Base-by-base conservation (phyloP, 2,888 invertebrate species). In the Drymonia ruficornis region DNA sequence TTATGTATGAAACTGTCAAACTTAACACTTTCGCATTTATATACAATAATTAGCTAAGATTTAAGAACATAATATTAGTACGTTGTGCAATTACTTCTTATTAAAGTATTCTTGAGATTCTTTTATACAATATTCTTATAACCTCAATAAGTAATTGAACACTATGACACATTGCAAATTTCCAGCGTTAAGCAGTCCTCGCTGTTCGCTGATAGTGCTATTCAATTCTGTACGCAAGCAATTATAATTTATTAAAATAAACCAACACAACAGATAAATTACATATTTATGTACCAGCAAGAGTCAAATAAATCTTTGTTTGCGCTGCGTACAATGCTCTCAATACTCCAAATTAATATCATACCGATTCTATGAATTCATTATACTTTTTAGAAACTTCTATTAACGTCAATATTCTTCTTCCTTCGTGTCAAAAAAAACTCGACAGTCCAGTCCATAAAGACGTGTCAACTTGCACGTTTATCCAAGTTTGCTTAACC, bases 401-500 rank as follows among this genome's bases (percentile, higher is more conserved):
- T 53, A 53, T 56, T 23, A 65, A 51, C 40, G 9, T 31, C 43
- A 44, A 51, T 29, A 50, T 19, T 49, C 38, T 42, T 38, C 43
- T 48, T 44, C 36, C 28, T n/a, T 46, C 49, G 29, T 52, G 58
- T 62, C 61, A 69, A 70, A 65, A 49, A 18, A 31, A 38, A 64
- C 56, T 56, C 49, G 52, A 56, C 49, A 31, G 46, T 56, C 50
- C 49, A 61, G 50, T 58, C 52, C 15, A 45, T 44, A 52, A 59
- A 63, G 67, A 72, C 70, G 65, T 62, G 70, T 65, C 61, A 60
- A 67, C 59, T 61, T 29, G 31, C 46, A 36, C 45, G n/a, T 23
- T 8, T n/a, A 46, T 46, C 46, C 9, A 11, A 6, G 16, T 31
- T 44, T 40, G 55, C 46, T 48, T 49, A 52, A 52, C 38, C 29